phyloP scores from a whole-genome alignment of 2,797 vertebrate genomes.

The Picus viridis region DNA sequence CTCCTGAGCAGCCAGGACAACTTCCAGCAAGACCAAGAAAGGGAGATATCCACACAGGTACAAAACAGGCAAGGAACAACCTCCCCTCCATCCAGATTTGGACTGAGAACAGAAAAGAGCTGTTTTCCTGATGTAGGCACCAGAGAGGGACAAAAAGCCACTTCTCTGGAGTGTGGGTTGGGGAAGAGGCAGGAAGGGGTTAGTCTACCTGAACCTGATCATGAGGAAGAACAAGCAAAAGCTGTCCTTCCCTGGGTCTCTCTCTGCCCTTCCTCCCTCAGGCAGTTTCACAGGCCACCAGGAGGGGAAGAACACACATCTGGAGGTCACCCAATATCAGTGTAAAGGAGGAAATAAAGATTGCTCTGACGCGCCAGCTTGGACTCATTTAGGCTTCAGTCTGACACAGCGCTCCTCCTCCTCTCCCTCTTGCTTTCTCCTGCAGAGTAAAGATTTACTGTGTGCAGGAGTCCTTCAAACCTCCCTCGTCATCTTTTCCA shows the following conservation, averaged over 20 bases:
- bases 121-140: background rate
- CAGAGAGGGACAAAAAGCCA: background rate
- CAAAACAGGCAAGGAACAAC: background rate
- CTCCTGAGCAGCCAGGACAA: background rate
- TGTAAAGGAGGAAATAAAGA: constrained; percentile 43
- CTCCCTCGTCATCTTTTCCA: constrained; percentile 35
- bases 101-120: background rate
- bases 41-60: background rate
- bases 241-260: background rate
- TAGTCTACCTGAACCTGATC: background rate
- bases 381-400: constrained; percentile 34
- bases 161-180: background rate
- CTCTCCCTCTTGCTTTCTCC: constrained; percentile 36
- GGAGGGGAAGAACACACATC: constrained; percentile 34
- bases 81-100: background rate
- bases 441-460: constrained; percentile 61
- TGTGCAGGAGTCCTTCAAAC: constrained; percentile 50
- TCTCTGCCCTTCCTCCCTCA: background rate
- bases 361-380: background rate
- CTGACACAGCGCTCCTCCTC: constrained; percentile 44
- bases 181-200: background rate
- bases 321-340: constrained; percentile 52
- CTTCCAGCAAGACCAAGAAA: background rate
- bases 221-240: background rate
- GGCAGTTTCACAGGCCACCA: constrained; percentile 44